Conservation (phyloP, 2,888 invertebrate genomes). For the Drosophila emarginata region DNA sequence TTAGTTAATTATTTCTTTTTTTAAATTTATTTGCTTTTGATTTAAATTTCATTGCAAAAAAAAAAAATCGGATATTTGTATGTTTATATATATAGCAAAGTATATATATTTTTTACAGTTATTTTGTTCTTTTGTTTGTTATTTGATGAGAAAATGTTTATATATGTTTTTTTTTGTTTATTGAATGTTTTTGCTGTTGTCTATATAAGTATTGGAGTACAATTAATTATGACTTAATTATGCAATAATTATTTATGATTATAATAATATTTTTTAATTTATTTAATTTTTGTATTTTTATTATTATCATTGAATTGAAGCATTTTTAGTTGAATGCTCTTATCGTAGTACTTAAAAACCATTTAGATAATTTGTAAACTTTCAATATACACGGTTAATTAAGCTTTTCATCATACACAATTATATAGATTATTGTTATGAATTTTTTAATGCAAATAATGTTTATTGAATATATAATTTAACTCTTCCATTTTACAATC, state of each 20-base stretch:
- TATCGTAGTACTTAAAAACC: slow-evolving; percentile 25
- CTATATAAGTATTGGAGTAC: slow-evolving; percentile 1
- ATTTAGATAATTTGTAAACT: slow-evolving; percentile 27
- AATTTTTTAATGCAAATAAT: slow-evolving; percentile 35
- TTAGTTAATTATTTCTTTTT: slow-evolving; percentile 26
- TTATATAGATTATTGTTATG: slow-evolving; percentile 34
- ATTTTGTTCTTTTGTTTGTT: neutral
- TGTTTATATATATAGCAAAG: slow-evolving; percentile 4
- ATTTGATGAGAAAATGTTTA: slow-evolving; percentile 3
- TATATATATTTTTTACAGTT: neutral
- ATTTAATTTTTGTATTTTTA: slow-evolving; percentile 2
- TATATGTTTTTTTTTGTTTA: neutral
- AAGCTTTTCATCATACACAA: slow-evolving; percentile 13
- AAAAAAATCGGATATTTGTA: neutral
- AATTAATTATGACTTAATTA: slow-evolving; percentile 16
- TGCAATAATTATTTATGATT: neutral
- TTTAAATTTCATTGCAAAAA: neutral
- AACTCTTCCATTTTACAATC: slow-evolving; percentile 44
- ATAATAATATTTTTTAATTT: neutral
- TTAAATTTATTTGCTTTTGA: neutral
- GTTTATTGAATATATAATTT: neutral
- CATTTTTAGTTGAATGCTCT: slow-evolving; percentile 33
- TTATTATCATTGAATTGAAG: slow-evolving; percentile 25
- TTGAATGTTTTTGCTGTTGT: slow-evolving; percentile 8
- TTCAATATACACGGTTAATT: slow-evolving; percentile 35